A percentile compares a stretch with the other conserved stretches of the same genome.
phyloP scores from a whole-genome alignment of 2,888 invertebrate genomes.

The Metallyticus violacea region DNA sequence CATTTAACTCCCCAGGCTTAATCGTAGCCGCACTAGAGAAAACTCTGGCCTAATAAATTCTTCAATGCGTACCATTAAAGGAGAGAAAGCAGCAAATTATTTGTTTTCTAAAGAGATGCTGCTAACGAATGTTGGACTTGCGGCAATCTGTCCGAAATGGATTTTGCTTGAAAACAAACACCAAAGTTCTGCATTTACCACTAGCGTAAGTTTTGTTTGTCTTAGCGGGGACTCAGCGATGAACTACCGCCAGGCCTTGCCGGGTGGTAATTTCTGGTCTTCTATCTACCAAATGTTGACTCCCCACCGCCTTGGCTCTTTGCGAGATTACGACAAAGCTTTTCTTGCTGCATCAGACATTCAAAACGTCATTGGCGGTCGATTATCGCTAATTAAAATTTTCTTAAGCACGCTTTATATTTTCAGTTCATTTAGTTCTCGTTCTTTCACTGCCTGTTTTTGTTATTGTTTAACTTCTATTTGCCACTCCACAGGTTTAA shows the following conservation, averaged over 20 bases:
- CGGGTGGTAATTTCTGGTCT: not conserved
- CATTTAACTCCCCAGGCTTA: not conserved
- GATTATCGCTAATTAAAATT: too few species aligned
- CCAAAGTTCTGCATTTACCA: not conserved
- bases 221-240: not conserved
- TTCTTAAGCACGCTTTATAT: too few species aligned
- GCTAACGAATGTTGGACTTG: not conserved
- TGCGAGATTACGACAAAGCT: too few species aligned
- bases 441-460: too few species aligned
- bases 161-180: not conserved
- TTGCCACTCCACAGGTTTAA: too few species aligned
- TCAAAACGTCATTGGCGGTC: too few species aligned
- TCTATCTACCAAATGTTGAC: not conserved
- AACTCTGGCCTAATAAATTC: not conserved
- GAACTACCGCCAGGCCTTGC: not conserved
- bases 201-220: not conserved
- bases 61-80: not conserved
- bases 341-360: too few species aligned
- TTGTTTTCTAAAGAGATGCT: not conserved
- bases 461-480: too few species aligned
- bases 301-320: too few species aligned
- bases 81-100: not conserved
- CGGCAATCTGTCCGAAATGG: not conserved
- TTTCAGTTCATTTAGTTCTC: too few species aligned
- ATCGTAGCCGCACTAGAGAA: not conserved